These are phyloP conservation scores for Globia sparganii DNA, from an alignment of 2,888 invertebrate genomes.

Conservation along the genomic window DNA sequence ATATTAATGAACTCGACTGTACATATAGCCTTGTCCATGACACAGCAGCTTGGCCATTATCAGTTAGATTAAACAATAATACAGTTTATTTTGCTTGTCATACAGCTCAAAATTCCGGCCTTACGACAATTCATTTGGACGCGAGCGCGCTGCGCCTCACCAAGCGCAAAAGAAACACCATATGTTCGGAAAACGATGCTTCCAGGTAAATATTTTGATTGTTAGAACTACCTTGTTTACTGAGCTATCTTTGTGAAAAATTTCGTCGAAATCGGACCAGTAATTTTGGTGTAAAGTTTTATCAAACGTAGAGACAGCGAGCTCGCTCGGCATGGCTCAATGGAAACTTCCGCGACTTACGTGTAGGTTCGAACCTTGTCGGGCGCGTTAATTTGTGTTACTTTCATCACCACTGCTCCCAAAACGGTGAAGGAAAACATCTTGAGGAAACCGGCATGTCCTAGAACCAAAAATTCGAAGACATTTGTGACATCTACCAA, in stretches of 20 bases:
- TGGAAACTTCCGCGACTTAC: too few relatives aligned
- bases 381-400: too few relatives aligned
- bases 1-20: too few relatives aligned
- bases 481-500: too few relatives aligned
- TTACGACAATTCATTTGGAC: constrained; percentile 89
- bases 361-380: too few relatives aligned
- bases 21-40: neutral
- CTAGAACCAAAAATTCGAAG: too few relatives aligned
- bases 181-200: constrained; percentile 97
- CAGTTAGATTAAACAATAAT: constrained; percentile 18
- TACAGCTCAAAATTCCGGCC: constrained; percentile 92
- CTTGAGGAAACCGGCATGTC: too few relatives aligned
- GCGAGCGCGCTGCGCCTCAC: constrained; percentile 84
- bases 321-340: too few relatives aligned
- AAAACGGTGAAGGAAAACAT: too few relatives aligned
- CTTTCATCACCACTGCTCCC: too few relatives aligned
- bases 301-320: too few relatives aligned
- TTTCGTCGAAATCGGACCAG: neutral
- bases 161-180: constrained; percentile 96
- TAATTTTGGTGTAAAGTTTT: too few relatives aligned
- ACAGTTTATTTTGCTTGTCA: constrained; percentile 20
- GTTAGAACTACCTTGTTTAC: neutral
- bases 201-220: constrained; percentile 90
- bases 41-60: constrained; percentile 7
- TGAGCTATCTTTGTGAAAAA: neutral